These are phyloP conservation scores for Neotoma lepida DNA, from an alignment of 2,113 vertebrate species.

Conservation along the genomic window DNA sequence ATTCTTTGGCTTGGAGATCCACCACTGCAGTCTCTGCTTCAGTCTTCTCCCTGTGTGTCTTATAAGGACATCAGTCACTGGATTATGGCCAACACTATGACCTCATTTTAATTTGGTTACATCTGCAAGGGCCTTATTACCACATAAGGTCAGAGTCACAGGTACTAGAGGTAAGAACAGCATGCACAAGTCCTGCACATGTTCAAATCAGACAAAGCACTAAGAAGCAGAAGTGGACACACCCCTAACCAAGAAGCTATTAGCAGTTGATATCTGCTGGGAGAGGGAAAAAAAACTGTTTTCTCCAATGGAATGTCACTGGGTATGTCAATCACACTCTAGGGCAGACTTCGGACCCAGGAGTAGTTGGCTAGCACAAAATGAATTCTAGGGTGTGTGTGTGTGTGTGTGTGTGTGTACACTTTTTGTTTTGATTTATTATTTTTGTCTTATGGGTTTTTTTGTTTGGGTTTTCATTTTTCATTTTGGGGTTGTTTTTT, in stretches of 20 bases:
- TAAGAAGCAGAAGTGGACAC: not conserved
- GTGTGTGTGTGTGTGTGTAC: not conserved
- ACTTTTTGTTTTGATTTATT: not conserved
- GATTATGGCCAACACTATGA: conserved; percentile 40
- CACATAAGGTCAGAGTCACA: conserved; percentile 44
- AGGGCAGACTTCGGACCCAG: not conserved
- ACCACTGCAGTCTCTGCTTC: conserved; percentile 37
- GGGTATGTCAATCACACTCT: not conserved
- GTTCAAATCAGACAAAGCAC: not conserved
- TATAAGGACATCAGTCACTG: conserved; percentile 1
- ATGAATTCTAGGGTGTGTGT: not conserved
- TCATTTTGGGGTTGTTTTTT: not conserved
- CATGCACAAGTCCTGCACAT: not conserved
- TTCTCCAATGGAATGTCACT: not conserved
- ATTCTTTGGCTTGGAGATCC: not conserved
- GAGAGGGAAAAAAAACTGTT: not conserved
- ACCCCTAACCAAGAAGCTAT: not conserved
- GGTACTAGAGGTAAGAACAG: not conserved
- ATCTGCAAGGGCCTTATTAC: conserved; percentile 26
- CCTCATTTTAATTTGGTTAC: conserved; percentile 49
- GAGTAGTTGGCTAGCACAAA: not conserved
- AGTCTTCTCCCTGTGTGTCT: conserved; percentile 1
- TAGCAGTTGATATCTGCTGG: not conserved
- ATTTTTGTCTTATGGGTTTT: not conserved
- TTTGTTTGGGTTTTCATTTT: not conserved